Evolutionary conservation across 2,888 invertebrate species (phyloP).

Genomic region (Sepiola atlantica): DNA sequence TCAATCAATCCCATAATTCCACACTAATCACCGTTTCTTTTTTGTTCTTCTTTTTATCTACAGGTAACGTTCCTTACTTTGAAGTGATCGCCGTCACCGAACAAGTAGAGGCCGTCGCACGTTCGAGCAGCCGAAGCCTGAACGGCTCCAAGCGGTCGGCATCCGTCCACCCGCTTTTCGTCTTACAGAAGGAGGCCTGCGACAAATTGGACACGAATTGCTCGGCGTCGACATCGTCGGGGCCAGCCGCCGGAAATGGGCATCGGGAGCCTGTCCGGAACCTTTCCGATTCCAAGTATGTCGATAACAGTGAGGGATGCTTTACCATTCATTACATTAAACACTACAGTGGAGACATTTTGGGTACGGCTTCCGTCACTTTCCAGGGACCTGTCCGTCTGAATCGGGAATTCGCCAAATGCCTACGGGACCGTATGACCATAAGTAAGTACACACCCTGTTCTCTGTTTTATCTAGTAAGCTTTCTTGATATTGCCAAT

Average conservation of each 20-base stretch:
- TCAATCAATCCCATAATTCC: not conserved
- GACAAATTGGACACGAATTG: not conserved
- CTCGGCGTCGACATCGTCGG: not conserved
- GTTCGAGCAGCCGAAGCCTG: not conserved
- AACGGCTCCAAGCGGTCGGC: constrained; percentile 37
- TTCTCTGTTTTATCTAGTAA: not conserved
- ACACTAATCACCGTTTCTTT: not conserved
- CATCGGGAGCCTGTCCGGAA: not conserved
- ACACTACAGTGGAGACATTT: constrained; percentile 20
- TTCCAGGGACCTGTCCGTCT: constrained; percentile 32
- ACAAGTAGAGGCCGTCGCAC: not conserved
- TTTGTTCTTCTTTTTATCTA: not conserved
- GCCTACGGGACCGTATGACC: constrained; percentile 10
- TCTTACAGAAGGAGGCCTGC: constrained; percentile 4
- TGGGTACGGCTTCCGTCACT: constrained; percentile 25
- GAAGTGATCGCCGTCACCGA: constrained; percentile 33
- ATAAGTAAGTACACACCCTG: not conserved
- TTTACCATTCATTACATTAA: constrained; percentile 36
- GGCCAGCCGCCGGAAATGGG: not conserved
- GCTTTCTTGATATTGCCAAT: too few relatives aligned
- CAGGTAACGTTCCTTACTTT: constrained; percentile 33
- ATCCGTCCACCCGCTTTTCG: constrained; percentile 33
- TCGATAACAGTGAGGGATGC: not conserved
- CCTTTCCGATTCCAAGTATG: not conserved
- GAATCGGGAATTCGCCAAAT: not conserved